Conservation (phyloP, 2,113 vertebrate species). For the Prietella phreatophila region DNA sequence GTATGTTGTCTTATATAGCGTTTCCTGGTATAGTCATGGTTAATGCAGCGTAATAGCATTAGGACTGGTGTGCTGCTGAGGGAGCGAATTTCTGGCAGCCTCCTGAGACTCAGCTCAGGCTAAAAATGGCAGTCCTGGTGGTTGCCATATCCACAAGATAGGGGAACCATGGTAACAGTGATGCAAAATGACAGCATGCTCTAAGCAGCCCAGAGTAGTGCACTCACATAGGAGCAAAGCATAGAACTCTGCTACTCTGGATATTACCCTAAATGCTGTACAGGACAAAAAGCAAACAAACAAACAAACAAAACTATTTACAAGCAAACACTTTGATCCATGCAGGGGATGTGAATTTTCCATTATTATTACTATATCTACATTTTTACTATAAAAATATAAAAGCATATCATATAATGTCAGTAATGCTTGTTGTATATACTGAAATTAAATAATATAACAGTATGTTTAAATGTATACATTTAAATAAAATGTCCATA, state of each 20-base stretch:
- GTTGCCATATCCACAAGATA: slow-evolving; percentile 68
- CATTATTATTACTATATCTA: not conserved
- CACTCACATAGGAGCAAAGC: slow-evolving; percentile 40
- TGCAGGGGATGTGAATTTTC: not conserved
- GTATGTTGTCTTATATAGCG: not conserved
- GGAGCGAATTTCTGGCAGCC: slow-evolving; percentile 19
- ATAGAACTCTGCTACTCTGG: slow-evolving; percentile 8
- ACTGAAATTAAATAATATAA: too few relatives aligned
- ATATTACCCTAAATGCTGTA: not conserved
- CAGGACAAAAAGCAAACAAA: not conserved
- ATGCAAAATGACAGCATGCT: slow-evolving; percentile 61
- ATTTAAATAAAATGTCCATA: not conserved
- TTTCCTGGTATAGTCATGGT: not conserved
- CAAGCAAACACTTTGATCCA: not conserved
- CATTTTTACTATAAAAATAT: not conserved
- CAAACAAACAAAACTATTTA: not conserved
- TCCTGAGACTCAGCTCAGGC: slow-evolving; percentile 51
- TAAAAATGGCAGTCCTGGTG: slow-evolving; percentile 68
- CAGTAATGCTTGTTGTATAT: not conserved
- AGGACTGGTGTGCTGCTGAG: slow-evolving; percentile 10
- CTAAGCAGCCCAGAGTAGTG: slow-evolving; percentile 52
- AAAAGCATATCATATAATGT: not conserved
- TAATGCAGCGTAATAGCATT: slow-evolving; percentile 10
- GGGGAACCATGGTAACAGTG: slow-evolving; percentile 75
- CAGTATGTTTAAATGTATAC: not conserved